phyloP scores from a whole-genome alignment of 1,140 invertebrate species.

The Tribolium castaneum region DNA sequence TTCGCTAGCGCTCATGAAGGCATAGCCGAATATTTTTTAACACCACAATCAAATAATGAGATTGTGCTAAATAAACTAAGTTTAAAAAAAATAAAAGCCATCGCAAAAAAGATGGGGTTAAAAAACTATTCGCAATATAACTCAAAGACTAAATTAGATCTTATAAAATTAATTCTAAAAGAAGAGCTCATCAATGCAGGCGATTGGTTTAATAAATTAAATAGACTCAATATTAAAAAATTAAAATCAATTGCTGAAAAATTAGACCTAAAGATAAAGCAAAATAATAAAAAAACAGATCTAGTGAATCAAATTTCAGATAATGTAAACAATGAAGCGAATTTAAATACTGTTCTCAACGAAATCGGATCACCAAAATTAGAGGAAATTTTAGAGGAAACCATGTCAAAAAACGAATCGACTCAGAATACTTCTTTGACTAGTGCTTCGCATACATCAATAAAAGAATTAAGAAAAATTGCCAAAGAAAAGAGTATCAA shows the following conservation, averaged over 20 bases:
- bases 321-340: conserved; percentile 27
- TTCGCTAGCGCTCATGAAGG: too few relatives aligned
- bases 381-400: conserved; percentile 32
- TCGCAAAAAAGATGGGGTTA: conserved; percentile 12
- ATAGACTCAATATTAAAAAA: neutral
- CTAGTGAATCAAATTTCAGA: conserved; percentile 38
- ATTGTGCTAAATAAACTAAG: conserved; percentile 39
- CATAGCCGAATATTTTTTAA: conserved; percentile 44
- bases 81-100: conserved; percentile 33
- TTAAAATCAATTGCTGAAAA: neutral
- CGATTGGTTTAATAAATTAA: neutral
- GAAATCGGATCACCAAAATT: conserved; percentile 27
- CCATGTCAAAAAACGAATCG: conserved; percentile 3
- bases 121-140: conserved; percentile 35
- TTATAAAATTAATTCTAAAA: conserved; percentile 39
- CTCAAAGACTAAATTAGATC: conserved; percentile 30
- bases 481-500: conserved; percentile 40
- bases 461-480: conserved; percentile 43
- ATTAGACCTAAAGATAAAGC: neutral
- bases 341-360: conserved; percentile 34
- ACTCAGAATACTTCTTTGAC: too few relatives aligned
- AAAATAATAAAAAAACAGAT: neutral
- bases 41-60: conserved; percentile 40
- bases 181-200: conserved; percentile 4
- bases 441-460: too few relatives aligned